Conservation (phyloP, 2,797 vertebrate genomes). For the Erpetoichthys calabaricus region DNA sequence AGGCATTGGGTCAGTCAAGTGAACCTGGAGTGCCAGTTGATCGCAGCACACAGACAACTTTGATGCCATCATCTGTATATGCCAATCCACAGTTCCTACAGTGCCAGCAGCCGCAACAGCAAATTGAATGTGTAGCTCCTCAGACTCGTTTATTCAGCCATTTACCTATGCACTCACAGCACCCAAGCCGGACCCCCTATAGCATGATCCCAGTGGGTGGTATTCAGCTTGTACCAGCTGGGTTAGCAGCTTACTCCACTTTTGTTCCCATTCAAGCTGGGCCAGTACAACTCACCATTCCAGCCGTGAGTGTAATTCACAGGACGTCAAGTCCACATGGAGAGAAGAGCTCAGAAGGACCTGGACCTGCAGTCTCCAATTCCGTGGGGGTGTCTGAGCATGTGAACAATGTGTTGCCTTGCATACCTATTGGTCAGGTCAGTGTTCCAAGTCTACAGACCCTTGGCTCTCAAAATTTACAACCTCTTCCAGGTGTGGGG, state of each 20-base stretch:
- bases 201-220: constrained; percentile 81
- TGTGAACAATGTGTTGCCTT: constrained; percentile 61
- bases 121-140: constrained; percentile 31
- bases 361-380: constrained; percentile 15
- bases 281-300: constrained; percentile 82
- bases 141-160: constrained; percentile 85
- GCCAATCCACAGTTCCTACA: constrained; percentile 37
- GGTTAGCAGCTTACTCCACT: constrained; percentile 81
- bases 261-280: constrained; percentile 82
- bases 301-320: constrained; percentile 78
- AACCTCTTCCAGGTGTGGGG: constrained; percentile 47
- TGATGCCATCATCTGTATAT: constrained; percentile 23
- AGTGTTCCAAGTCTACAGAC: constrained; percentile 55
- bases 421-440: constrained; percentile 77
- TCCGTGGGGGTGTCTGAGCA: constrained; percentile 58
- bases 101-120: constrained; percentile 23
- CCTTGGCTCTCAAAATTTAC: constrained; percentile 43
- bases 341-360: constrained; percentile 20
- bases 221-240: constrained; percentile 79
- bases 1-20: constrained; percentile 3
- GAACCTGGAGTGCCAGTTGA: constrained; percentile 38
- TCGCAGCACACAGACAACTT: constrained; percentile 40
- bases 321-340: constrained; percentile 50
- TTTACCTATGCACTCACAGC: constrained; percentile 89
- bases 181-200: constrained; percentile 64